Evolutionary conservation across 2,797 vertebrate species (phyloP), one percentile per base, ranked within the genome.

Genomic region (Rhynchonycteris naso): DNA sequence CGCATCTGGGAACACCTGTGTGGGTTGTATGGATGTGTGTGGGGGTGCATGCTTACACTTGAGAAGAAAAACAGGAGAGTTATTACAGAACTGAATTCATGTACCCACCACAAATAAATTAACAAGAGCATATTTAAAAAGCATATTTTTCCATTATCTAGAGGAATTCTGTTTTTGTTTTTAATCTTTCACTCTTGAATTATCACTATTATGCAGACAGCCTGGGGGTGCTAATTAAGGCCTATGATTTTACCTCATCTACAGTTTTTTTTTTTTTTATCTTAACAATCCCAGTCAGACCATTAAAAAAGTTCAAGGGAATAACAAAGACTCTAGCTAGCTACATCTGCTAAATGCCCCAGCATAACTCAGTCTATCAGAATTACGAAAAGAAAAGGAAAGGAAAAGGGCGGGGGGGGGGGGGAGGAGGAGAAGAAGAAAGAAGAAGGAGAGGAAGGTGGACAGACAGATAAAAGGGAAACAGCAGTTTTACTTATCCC

Each of bases 401-500:
- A 26, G 5, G 19, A 15, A 8, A 54, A 43, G 5, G 43, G 5
- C 8, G 43, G 8, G 7, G 10, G 35, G 9, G 2, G 4, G 30
- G 13, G 28, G 14, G 50, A 4, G 28, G 16, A 19, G 5, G 4
- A 2, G 21, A 11, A 7, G 19, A 43, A 8, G 26, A 15, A 16
- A 13, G 35, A 15, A 35, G 8, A 16, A n/a, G n/a, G 19, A 9
- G 7, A 35, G 12, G 28, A 47, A 9, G 6, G 8, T 71, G 11
- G 38, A 58, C 30, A 26, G 4, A n/a, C 28, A 38, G 4, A n/a
- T 28, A 38, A 58, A 43, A 47, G 30, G 21, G 7, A 76, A 52
- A 38, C 3, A 98, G 98, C 98, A 98, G 98, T 99, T 99, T 99
- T 98, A 95, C 97, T 99, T 98, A 98, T 98, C 98, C 99, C 98